phyloP scores from a whole-genome alignment of 2,113 vertebrate genomes.

The Oreochromis tanganicae region DNA sequence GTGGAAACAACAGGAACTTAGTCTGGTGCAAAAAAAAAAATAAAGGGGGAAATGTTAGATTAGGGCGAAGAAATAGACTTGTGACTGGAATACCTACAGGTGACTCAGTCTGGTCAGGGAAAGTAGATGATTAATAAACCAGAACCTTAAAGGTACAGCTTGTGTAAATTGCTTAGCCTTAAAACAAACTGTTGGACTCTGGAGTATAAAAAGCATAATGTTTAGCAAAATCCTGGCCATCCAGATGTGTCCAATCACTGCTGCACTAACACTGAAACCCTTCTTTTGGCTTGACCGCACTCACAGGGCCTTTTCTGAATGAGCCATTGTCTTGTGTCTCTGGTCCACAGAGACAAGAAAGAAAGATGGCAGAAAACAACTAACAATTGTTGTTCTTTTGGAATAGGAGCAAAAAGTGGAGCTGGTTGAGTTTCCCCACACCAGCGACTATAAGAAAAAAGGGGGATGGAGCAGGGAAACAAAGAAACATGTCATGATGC shows the following conservation, averaged over 20 bases:
- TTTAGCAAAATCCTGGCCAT: neutral
- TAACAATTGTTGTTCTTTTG: constrained; percentile 37
- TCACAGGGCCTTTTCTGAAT: constrained; percentile 29
- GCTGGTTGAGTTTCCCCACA: constrained; percentile 15
- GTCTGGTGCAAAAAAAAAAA: neutral
- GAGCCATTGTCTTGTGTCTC: constrained; percentile 32
- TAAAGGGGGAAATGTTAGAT: neutral
- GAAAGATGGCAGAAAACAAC: constrained; percentile 36
- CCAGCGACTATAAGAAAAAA: constrained; percentile 23
- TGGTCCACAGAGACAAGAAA: constrained; percentile 4
- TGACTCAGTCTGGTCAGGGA: neutral
- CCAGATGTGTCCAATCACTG: constrained; percentile 12
- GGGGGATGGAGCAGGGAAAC: neutral
- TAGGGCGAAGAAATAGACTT: neutral
- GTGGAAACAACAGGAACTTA: constrained; percentile 3
- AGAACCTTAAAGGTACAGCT: neutral
- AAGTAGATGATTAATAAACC: neutral
- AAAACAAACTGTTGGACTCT: neutral
- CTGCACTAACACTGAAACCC: neutral
- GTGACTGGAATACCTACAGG: neutral
- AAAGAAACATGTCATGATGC: constrained; percentile 40
- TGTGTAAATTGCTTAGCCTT: neutral
- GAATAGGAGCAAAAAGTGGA: constrained; percentile 5
- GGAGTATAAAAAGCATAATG: neutral
- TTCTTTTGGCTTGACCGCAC: constrained; percentile 19